phyloP scores from a whole-genome alignment of 2,113 vertebrate genomes.

The Neofelis nebulosa region DNA sequence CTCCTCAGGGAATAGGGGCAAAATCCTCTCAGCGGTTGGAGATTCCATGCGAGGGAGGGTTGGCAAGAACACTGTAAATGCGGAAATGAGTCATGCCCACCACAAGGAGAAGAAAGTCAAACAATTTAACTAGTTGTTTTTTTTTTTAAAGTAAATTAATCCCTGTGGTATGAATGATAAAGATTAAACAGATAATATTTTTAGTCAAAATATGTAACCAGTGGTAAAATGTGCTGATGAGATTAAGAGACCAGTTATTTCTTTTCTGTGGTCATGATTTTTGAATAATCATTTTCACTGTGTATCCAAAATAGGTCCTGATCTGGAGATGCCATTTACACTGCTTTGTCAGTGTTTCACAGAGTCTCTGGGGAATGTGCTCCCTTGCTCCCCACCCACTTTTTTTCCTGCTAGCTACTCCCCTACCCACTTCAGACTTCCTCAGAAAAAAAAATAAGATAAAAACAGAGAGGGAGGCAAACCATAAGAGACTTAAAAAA shows the following conservation, averaged over 20 bases:
- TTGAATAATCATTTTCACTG: not conserved
- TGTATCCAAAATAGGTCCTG: not conserved
- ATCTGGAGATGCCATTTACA: not conserved
- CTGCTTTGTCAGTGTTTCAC: not conserved
- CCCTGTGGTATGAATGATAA: not conserved
- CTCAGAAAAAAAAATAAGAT: not conserved
- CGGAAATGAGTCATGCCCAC: not conserved
- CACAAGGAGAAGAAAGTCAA: not conserved
- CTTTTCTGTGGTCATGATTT: not conserved
- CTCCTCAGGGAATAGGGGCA: not conserved
- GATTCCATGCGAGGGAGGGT: not conserved
- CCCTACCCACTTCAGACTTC: not conserved
- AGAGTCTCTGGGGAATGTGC: not conserved
- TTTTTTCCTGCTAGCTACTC: not conserved
- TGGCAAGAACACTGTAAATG: not conserved
- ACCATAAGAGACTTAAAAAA: too few relatives aligned
- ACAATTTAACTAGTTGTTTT: not conserved
- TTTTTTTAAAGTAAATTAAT: not conserved
- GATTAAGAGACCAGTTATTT: not conserved
- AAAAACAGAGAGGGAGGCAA: too few relatives aligned
- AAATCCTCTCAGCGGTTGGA: rapidly evolving
- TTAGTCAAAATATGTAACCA: not conserved
- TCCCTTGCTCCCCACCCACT: not conserved
- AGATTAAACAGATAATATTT: not conserved
- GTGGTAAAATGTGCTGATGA: not conserved